A percentile compares a stretch with the other conserved stretches of the same genome.
Evolutionary conservation across 30 jellyfish, hydroid and myxozoan species (phyloP).

Genomic region (Chironex yamaguchii): DNA sequence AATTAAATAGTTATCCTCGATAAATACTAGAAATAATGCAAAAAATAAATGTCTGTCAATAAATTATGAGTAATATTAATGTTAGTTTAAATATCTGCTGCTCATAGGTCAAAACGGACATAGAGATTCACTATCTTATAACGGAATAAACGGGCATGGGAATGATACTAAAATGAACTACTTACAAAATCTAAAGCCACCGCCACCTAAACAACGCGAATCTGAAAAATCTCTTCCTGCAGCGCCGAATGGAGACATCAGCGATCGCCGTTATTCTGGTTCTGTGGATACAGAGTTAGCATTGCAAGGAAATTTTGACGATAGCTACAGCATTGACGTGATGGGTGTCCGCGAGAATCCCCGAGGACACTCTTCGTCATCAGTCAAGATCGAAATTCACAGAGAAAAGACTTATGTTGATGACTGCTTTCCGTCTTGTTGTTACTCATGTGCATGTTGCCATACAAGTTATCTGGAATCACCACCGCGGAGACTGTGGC

Average conservation of each 20-base stretch:
- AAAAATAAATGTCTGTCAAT: too few species aligned
- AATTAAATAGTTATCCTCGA: too few species aligned
- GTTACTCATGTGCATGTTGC: conserved; percentile 93
- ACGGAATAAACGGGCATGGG: background rate
- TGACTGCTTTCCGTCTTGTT: conserved; percentile 89
- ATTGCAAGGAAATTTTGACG: conserved; percentile 73
- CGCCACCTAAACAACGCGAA: conserved; percentile 62
- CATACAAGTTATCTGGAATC: conserved; percentile 96
- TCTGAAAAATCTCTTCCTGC: conserved; percentile 45
- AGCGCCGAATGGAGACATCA: conserved; percentile 74
- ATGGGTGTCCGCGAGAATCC: conserved; percentile 63
- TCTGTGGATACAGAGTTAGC: conserved; percentile 93
- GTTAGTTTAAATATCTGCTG: too few species aligned
- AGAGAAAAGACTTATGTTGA: conserved; percentile 93
- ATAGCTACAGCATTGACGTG: conserved; percentile 65
- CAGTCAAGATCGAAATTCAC: conserved; percentile 96
- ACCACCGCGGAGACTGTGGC: conserved; percentile 96
- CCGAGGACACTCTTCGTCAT: conserved; percentile 91
- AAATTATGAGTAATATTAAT: too few species aligned
- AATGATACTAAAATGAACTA: background rate
- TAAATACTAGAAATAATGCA: too few species aligned
- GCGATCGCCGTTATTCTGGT: conserved; percentile 76
- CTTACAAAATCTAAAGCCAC: conserved; percentile 56
- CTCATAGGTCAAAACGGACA: background rate
- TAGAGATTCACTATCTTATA: background rate